A percentile compares a stretch with the other conserved stretches of the same genome.
Evolutionary conservation across 2,888 invertebrate genomes (phyloP).

Genomic region (Crioceris asparagi): DNA sequence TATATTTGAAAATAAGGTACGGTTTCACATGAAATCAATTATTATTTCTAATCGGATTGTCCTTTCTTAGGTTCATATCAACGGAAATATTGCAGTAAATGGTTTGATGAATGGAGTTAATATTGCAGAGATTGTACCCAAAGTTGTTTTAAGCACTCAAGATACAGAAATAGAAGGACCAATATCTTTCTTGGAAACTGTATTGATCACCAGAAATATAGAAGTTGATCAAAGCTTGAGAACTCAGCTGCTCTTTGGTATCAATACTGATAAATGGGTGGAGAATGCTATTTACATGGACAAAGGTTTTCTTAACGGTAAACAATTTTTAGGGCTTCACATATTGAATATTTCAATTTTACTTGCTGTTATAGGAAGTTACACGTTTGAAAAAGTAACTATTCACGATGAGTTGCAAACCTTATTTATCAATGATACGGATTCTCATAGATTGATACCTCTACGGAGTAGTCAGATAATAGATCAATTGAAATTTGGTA

Average conservation of each 20-base stretch:
- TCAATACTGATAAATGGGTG: conserved; percentile 36
- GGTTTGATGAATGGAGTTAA: conserved; percentile 30
- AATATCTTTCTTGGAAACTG: conserved; percentile 32
- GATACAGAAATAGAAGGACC: conserved; percentile 29
- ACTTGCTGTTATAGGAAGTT: conserved; percentile 29
- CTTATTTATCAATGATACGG: conserved; percentile 38
- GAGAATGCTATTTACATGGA: conserved; percentile 39
- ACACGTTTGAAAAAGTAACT: conserved; percentile 36
- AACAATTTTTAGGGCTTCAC: conserved; percentile 5
- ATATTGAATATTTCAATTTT: neutral
- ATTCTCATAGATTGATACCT: conserved; percentile 39
- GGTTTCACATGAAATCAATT: too few relatives aligned
- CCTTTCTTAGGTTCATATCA: conserved; percentile 25
- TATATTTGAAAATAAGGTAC: too few relatives aligned
- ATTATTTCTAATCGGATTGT: conserved; percentile 1
- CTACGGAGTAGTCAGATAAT: conserved; percentile 40
- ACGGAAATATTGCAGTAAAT: conserved; percentile 26
- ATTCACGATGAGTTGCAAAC: conserved; percentile 37
- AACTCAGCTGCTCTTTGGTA: conserved; percentile 32
- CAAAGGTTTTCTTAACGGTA: conserved; percentile 29
- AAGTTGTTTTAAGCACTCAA: conserved; percentile 35
- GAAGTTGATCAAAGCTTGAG: conserved; percentile 27
- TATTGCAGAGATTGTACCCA: conserved; percentile 31
- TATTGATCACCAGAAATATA: conserved; percentile 23
- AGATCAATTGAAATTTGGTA: conserved; percentile 30